Conservation (phyloP, 2,113 vertebrate genomes). For the Rhineura floridana region DNA sequence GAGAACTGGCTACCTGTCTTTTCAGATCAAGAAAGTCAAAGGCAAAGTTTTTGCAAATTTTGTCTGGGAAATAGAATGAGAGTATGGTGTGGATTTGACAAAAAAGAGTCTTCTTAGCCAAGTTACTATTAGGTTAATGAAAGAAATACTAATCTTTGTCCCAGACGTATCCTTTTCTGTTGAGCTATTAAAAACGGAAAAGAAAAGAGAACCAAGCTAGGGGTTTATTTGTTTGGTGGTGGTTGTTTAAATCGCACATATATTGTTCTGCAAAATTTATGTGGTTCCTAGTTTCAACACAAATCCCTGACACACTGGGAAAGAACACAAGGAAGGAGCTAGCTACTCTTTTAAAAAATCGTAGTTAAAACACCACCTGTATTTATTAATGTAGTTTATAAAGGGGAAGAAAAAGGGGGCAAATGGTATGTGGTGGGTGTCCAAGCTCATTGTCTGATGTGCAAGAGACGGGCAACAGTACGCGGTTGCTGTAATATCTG, state of each 20-base stretch:
- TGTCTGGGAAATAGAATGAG: conserved; percentile 59
- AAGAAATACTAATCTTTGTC: conserved; percentile 61
- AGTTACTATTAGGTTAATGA: conserved; percentile 67
- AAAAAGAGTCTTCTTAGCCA: conserved; percentile 57
- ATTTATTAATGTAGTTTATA: neutral
- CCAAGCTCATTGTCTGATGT: neutral
- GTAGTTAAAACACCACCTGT: neutral
- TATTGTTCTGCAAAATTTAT: neutral
- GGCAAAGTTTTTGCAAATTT: conserved; percentile 69
- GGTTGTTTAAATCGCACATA: too few species aligned
- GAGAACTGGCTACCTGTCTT: conserved; percentile 59
- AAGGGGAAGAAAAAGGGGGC: too few species aligned
- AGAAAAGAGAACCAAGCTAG: neutral
- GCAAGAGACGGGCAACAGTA: neutral
- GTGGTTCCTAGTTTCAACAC: neutral
- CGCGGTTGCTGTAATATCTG: neutral
- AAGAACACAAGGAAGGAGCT: neutral
- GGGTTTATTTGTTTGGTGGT: neutral
- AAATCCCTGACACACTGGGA: neutral
- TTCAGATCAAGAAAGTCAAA: conserved; percentile 70
- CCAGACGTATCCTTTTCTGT: conserved; percentile 25
- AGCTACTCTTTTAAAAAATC: neutral
- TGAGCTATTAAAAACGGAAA: neutral
- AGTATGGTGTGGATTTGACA: conserved; percentile 60
- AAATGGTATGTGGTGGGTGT: neutral